These are phyloP conservation scores for Asteroscopus sphinx DNA, from an alignment of 2,888 invertebrate genomes.

Conservation along the genomic window DNA sequence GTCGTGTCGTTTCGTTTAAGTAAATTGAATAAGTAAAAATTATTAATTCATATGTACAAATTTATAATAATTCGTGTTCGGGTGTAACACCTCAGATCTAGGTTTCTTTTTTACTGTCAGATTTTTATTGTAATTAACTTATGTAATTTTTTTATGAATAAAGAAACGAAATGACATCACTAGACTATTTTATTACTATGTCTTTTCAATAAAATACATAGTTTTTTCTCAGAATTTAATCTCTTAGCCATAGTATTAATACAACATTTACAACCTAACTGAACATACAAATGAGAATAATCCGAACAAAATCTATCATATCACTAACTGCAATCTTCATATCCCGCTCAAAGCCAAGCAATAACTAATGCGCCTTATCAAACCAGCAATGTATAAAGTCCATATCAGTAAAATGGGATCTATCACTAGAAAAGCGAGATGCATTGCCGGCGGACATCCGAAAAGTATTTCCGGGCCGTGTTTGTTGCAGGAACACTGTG, in stretches of 20 bases:
- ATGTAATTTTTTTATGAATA: too few species aligned
- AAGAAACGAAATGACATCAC: too few species aligned
- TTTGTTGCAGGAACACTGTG: slow-evolving; percentile 63
- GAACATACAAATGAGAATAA: slow-evolving; percentile 6
- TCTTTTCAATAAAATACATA: background rate
- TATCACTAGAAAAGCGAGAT: slow-evolving; percentile 64
- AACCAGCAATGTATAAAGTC: slow-evolving; percentile 32
- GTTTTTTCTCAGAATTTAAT: background rate
- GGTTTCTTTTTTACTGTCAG: too few species aligned
- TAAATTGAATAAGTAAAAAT: background rate
- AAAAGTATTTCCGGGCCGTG: slow-evolving; percentile 78
- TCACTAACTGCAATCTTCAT: slow-evolving; percentile 27
- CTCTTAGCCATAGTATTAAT: background rate
- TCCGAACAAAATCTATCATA: slow-evolving; percentile 19
- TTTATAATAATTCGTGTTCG: too few species aligned
- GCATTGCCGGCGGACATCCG: slow-evolving; percentile 78
- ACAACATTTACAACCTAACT: slow-evolving; percentile 4
- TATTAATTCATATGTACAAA: too few species aligned
- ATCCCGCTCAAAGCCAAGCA: slow-evolving; percentile 30
- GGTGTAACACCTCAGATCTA: too few species aligned
- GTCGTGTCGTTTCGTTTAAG: background rate
- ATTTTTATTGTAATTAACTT: too few species aligned
- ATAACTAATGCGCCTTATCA: slow-evolving; percentile 41
- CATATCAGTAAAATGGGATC: slow-evolving; percentile 59
- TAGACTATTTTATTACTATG: too few species aligned